Evolutionary conservation across 2,113 vertebrate genomes (phyloP).

Genomic region (Danio rerio): GRCz12tu NC_133180.1:41411501-41412000

Average conservation of each 20-base stretch:
- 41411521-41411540: conserved; percentile 78
- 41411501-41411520: conserved; percentile 79
- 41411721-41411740: conserved; percentile 38
- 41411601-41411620: conserved; percentile 57
- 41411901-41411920: conserved; percentile 14
- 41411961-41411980: conserved; percentile 27
- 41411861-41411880: conserved; percentile 1
- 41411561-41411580: conserved; percentile 59
- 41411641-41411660: conserved; percentile 65
- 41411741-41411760: conserved; percentile 45
- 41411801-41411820: not conserved
- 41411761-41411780: conserved; percentile 23
- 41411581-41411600: conserved; percentile 63
- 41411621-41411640: conserved; percentile 49
- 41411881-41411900: conserved; percentile 12
- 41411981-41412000: conserved; percentile 43
- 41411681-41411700: conserved; percentile 59
- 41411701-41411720: conserved; percentile 47
- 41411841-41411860: not conserved
- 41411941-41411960: not conserved
- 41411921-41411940: not conserved
- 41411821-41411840: conserved; percentile 17
- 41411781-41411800: conserved; percentile 32
- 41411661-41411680: conserved; percentile 69
- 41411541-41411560: conserved; percentile 78